phyloP scores from a whole-genome alignment of 2,888 invertebrate genomes.

The Oxystoma pomonae region DNA sequence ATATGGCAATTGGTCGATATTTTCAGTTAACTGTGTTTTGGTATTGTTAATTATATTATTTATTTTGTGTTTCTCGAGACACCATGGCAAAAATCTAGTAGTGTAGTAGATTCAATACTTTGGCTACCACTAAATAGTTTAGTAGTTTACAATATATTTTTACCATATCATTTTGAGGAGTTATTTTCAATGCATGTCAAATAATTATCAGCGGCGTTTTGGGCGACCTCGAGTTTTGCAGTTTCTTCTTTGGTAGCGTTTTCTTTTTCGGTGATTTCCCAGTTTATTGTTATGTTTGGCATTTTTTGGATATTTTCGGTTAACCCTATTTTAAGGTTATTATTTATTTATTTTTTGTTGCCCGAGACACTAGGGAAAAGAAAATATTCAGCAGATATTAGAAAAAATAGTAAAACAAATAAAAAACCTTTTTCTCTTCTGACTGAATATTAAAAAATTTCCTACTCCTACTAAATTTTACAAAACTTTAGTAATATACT shows the following conservation, averaged over 20 bases:
- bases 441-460: no score
- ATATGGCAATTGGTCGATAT: constrained; percentile 68
- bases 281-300: constrained; percentile 56
- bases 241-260: constrained; percentile 73
- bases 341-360: constrained; percentile 32
- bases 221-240: constrained; percentile 71
- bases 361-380: constrained; percentile 79
- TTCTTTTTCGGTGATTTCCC: constrained; percentile 59
- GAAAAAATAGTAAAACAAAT: background rate
- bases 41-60: constrained; percentile 29
- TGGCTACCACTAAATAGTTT: constrained; percentile 43
- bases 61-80: constrained; percentile 55
- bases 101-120: constrained; percentile 24
- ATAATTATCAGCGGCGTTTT: constrained; percentile 55
- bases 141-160: constrained; percentile 66
- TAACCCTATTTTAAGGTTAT: constrained; percentile 25
- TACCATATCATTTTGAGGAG: constrained; percentile 64
- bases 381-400: no score
- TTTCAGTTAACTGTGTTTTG: constrained; percentile 46
- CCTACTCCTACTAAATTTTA: no score
- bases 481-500: constrained; percentile 57
- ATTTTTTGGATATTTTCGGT: constrained; percentile 69
- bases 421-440: no score
- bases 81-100: constrained; percentile 79
- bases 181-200: constrained; percentile 65